These are phyloP conservation scores for Oreochromis mossambicus DNA, from an alignment of 2,797 vertebrate genomes.

Conservation along the genomic window DNA sequence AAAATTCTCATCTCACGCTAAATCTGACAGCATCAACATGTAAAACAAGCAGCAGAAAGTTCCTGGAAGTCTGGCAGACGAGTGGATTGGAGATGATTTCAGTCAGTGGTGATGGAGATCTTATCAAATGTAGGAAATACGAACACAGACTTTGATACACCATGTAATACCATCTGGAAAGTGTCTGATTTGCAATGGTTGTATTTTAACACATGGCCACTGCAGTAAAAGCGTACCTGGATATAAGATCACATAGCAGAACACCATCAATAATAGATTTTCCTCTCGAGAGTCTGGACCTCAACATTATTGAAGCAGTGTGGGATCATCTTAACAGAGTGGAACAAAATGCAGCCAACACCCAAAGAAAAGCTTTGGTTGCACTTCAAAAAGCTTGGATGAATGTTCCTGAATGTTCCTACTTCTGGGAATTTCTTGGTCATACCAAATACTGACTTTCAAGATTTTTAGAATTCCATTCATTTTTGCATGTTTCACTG, in stretches of 20 bases:
- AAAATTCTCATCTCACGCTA: accelerated
- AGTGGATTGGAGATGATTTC: background rate
- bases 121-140: background rate
- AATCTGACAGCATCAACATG: background rate
- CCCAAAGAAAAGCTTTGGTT: background rate
- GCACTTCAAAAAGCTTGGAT: background rate
- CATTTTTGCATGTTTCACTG: background rate
- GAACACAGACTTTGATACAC: accelerated
- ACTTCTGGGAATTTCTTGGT: background rate
- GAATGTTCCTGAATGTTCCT: background rate
- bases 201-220: background rate
- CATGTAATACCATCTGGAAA: background rate
- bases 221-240: background rate
- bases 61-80: background rate
- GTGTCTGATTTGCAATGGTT: background rate
- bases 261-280: background rate
- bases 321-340: background rate
- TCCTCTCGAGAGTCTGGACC: background rate
- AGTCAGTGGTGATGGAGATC: background rate
- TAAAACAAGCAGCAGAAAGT: background rate
- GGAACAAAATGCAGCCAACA: background rate
- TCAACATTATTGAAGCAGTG: background rate
- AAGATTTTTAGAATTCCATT: background rate
- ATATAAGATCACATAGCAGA: background rate
- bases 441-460: background rate